Conservation (phyloP, 2,888 invertebrate species). For the Oscheius sp. region DNA sequence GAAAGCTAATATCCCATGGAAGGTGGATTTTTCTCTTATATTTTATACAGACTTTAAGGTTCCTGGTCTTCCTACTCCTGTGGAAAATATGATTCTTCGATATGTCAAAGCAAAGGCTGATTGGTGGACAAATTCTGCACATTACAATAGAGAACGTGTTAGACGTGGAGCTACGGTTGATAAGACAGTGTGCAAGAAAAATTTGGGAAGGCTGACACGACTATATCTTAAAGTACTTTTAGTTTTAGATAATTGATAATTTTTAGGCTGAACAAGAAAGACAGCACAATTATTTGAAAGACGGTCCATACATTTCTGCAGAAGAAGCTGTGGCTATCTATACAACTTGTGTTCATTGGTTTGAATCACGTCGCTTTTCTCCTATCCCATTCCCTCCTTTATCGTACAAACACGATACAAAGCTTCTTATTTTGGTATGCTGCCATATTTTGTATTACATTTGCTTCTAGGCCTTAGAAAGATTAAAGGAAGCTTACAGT, state of each 20-base stretch:
- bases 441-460: no score
- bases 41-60: constrained; percentile 75
- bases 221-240: constrained; percentile 82
- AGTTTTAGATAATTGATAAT: background rate
- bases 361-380: constrained; percentile 95
- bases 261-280: constrained; percentile 88
- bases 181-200: constrained; percentile 99
- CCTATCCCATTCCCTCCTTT: constrained; percentile 99
- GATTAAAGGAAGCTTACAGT: constrained; percentile 73
- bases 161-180: constrained; percentile 99
- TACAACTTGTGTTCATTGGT: constrained; percentile 99
- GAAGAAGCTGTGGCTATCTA: constrained; percentile 99
- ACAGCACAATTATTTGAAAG: constrained; percentile 98
- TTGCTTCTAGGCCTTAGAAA: constrained; percentile 82
- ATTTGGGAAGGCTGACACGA: constrained; percentile 94
- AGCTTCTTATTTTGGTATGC: constrained; percentile 84
- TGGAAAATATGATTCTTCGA: constrained; percentile 99
- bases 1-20: constrained; percentile 99
- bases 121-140: constrained; percentile 99
- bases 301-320: constrained; percentile 98
- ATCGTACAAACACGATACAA: constrained; percentile 99
- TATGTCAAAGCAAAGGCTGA: constrained; percentile 99
- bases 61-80: constrained; percentile 96
- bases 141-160: constrained; percentile 98
- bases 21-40: constrained; percentile 75